These are phyloP conservation scores for Oligia strigilis DNA, from an alignment of 2,888 invertebrate genomes.

Conservation along the genomic window DNA sequence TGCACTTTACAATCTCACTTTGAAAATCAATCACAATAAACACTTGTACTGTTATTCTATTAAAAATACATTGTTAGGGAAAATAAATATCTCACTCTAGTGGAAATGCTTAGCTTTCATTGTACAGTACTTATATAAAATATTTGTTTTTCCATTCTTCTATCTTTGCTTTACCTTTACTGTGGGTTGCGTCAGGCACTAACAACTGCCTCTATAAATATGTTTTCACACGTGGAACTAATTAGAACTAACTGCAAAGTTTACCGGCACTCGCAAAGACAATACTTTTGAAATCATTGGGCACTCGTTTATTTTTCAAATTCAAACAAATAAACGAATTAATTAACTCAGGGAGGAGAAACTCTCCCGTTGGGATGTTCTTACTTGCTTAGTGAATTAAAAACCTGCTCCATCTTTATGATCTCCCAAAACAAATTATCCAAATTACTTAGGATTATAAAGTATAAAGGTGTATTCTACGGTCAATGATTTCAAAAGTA, in stretches of 20 bases:
- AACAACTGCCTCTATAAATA: neutral
- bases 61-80: constrained; percentile 76
- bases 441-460: constrained; percentile 13
- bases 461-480: neutral
- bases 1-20: constrained; percentile 70
- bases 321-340: constrained; percentile 13
- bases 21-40: constrained; percentile 60
- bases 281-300: no score
- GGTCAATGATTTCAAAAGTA: no score
- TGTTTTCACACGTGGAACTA: constrained; percentile 3
- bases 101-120: constrained; percentile 75
- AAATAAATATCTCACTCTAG: constrained; percentile 83
- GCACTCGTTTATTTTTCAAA: constrained; percentile 5
- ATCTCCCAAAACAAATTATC: constrained; percentile 25
- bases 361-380: neutral
- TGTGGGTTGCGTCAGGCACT: constrained; percentile 54
- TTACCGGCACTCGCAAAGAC: neutral
- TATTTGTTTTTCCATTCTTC: constrained; percentile 55
- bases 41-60: constrained; percentile 78
- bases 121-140: constrained; percentile 74
- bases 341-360: constrained; percentile 6
- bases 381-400: neutral
- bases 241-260: constrained; percentile 4
- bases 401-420: constrained; percentile 8
- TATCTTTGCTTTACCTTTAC: constrained; percentile 41